Conservation (phyloP, 1,140 invertebrate species). For the Glossosoma conforme region DNA sequence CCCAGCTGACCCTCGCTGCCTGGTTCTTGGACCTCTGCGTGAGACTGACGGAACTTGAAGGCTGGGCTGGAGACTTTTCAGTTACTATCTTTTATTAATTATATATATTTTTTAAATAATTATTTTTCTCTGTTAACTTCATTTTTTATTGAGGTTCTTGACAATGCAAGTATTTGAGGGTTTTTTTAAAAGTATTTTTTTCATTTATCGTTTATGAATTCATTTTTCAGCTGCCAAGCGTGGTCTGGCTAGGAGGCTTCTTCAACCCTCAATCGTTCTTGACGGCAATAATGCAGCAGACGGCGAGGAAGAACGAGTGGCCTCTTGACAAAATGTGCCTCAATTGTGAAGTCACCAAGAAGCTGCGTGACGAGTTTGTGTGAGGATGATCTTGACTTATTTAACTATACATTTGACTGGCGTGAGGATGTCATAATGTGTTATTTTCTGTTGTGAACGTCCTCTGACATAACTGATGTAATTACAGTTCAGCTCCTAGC, state of each 20-base stretch:
- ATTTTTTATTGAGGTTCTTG: conserved; percentile 53
- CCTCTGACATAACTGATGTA: neutral
- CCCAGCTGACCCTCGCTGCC: conserved; percentile 71
- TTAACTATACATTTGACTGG: neutral
- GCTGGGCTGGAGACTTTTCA: conserved; percentile 48
- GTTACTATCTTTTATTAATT: conserved; percentile 32
- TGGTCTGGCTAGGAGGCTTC: conserved; percentile 90
- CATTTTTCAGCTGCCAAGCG: conserved; percentile 63
- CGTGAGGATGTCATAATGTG: too few relatives aligned
- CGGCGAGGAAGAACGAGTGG: conserved; percentile 91
- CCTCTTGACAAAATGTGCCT: conserved; percentile 94
- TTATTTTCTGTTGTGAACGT: conserved; percentile 3
- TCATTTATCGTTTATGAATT: conserved; percentile 21
- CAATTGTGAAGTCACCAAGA: conserved; percentile 92
- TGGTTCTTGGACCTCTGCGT: conserved; percentile 87
- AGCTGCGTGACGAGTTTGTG: conserved; percentile 78
- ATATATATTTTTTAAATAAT: conserved; percentile 9
- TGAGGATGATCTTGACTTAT: conserved; percentile 41
- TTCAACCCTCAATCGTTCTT: conserved; percentile 97
- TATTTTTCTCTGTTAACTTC: neutral
- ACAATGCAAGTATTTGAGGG: neutral
- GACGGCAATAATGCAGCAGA: conserved; percentile 96
- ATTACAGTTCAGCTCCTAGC: conserved; percentile 65
- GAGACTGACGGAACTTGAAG: conserved; percentile 54
- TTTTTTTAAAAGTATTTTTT: neutral